A percentile compares a stretch with the other conserved stretches of the same genome.
These are phyloP conservation scores for Myotis daubentonii DNA, from an alignment of 2,797 vertebrate species.

Conservation along the genomic window DNA sequence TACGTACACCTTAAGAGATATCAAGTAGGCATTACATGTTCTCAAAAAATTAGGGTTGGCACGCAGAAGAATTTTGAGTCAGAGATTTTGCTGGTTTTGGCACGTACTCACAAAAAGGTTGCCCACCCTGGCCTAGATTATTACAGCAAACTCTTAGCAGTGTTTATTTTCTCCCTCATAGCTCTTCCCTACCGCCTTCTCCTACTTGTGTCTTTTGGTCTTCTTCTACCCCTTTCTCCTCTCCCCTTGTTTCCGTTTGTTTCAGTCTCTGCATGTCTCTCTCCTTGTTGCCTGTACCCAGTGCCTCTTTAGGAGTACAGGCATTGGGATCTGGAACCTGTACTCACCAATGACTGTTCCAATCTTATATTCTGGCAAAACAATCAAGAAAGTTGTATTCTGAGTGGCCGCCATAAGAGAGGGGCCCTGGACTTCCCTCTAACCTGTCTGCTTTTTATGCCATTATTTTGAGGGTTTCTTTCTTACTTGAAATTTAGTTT, in stretches of 20 bases:
- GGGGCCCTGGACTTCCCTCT: neutral
- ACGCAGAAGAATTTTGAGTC: too few relatives aligned
- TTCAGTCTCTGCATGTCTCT: neutral
- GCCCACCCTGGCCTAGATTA: too few relatives aligned
- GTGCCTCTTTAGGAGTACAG: neutral
- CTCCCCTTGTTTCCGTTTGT: neutral
- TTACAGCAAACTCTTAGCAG: neutral
- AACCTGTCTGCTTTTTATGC: neutral
- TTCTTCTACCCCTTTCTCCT: neutral
- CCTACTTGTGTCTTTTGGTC: neutral
- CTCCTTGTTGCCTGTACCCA: neutral
- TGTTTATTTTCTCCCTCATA: neutral
- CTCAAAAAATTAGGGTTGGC: too few relatives aligned
- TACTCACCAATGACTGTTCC: neutral
- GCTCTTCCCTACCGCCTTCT: neutral
- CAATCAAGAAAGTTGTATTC: neutral
- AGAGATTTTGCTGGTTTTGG: too few relatives aligned
- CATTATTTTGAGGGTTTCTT: neutral
- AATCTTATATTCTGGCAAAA: neutral
- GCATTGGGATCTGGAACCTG: neutral
- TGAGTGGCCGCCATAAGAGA: neutral
- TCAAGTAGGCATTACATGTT: too few relatives aligned
- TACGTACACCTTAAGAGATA: too few relatives aligned
- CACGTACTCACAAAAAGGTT: too few relatives aligned
- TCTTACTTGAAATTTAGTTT: constrained; percentile 37